Evolutionary conservation across 1,140 invertebrate species (phyloP).

Genomic region (Thalassaphorura encarpata): DNA sequence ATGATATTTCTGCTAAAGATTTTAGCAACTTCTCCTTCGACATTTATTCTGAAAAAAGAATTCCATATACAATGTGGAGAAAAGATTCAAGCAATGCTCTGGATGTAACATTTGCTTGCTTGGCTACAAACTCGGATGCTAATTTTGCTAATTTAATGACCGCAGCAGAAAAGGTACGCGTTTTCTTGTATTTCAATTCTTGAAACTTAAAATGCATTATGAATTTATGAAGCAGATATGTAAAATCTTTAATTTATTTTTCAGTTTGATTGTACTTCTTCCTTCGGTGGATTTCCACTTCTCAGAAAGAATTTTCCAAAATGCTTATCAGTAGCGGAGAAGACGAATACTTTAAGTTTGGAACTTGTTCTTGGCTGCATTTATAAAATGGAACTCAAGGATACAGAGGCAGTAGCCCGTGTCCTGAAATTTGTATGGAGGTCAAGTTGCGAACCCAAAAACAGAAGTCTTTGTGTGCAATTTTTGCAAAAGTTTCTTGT

Average conservation of each 20-base stretch:
- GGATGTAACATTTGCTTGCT: background rate
- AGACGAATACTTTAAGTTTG: constrained; percentile 9
- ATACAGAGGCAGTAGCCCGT: background rate
- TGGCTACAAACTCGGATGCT: background rate
- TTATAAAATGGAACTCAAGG: background rate
- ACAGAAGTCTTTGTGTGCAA: constrained; percentile 8
- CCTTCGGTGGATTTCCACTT: background rate
- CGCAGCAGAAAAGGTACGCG: background rate
- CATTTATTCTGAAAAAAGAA: background rate
- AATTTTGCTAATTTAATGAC: background rate
- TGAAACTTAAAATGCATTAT: too few species aligned
- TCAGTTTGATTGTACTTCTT: background rate
- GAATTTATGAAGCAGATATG: too few species aligned
- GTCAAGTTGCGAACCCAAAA: constrained; percentile 3
- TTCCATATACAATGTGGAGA: background rate
- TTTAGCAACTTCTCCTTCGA: constrained; percentile 12
- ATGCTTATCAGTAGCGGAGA: constrained; percentile 5
- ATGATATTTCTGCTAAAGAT: background rate
- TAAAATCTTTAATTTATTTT: too few species aligned
- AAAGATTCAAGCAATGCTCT: background rate
- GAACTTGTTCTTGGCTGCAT: constrained; percentile 22
- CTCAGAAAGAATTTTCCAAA: constrained; percentile 14
- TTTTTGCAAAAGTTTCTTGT: constrained; percentile 21
- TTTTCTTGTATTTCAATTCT: too few species aligned
- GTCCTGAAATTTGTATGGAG: constrained; percentile 19